Base-by-base conservation (phyloP, 30 jellyfish, hydroid and myxozoan species). In the Calvadosia cruxmelitensis region DNA sequence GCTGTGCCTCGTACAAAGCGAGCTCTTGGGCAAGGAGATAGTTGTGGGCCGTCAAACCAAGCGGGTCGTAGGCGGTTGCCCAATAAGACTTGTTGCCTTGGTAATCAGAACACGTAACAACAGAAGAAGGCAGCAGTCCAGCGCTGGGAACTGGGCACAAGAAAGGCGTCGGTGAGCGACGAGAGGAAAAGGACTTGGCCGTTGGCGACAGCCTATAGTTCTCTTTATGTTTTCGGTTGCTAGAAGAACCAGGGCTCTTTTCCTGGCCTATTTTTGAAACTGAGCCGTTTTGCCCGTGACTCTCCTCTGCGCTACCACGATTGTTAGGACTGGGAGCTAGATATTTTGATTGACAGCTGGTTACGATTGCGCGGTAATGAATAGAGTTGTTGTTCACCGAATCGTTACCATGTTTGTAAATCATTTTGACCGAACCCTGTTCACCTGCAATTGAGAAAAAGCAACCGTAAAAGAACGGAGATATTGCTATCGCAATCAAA, bases 391-490 rank as follows among this genome's bases (percentile, higher is more conserved):
- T 50, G 53, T 90, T 90, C 34, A 90, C 80, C 29, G 70, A 67
- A 33, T 67, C 83, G 32, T 90, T 87, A 2, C 94, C 98, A 29
- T 78, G 78, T 33, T 70, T 69, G 82, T 90, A 90, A 5, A 90
- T 90, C 32, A 83, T 84, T 34, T 80, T 90, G n/a, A 71, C 93
- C 16, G 86, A 72, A 35, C 95, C 98, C 34, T 90, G 93, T 53
- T 82, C 95, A 24, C 98, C 98, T 90, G 63, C 33, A 63, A 84
- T n/a, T n/a, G n/a, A n/a, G n/a, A n/a, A n/a, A n/a, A n/a, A n/a
- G n/a, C n/a, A n/a, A n/a, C n/a, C n/a, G n/a, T n/a, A n/a, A n/a
- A n/a, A n/a, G n/a, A n/a, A n/a, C n/a, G n/a, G n/a, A n/a, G n/a
- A n/a, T n/a, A n/a, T n/a, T n/a, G n/a, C n/a, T n/a, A n/a, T n/a